Evolutionary conservation across 2,888 invertebrate genomes (phyloP).

Genomic region (Yponomeuta cagnagella): DNA sequence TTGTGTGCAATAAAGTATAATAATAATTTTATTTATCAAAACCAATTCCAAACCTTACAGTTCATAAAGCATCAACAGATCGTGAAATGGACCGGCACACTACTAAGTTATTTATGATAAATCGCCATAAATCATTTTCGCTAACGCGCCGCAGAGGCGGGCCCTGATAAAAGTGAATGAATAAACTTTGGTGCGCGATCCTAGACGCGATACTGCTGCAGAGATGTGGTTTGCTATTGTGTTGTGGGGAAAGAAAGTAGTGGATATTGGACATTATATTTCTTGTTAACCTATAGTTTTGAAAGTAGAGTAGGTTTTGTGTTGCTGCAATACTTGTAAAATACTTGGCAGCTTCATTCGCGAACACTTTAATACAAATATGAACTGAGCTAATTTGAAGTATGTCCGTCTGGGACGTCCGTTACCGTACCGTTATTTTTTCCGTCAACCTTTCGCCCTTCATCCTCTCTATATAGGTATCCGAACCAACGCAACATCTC

Average conservation of each 20-base stretch:
- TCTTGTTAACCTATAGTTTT: too few relatives aligned
- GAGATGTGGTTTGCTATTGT: conserved; percentile 29
- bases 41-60: conserved; percentile 4
- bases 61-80: conserved; percentile 34
- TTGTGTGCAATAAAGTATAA: too few relatives aligned
- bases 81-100: conserved; percentile 50
- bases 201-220: conserved; percentile 52
- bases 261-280: conserved; percentile 21
- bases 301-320: too few relatives aligned
- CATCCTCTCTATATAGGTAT: too few relatives aligned
- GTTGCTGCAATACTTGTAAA: too few relatives aligned
- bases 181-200: conserved; percentile 71
- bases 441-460: too few relatives aligned
- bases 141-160: conserved; percentile 53
- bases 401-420: too few relatives aligned
- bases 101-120: conserved; percentile 71
- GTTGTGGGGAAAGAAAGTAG: conserved; percentile 27
- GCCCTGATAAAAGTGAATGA: conserved; percentile 67
- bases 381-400: too few relatives aligned
- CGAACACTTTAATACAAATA: too few relatives aligned
- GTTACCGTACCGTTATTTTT: too few relatives aligned
- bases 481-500: too few relatives aligned
- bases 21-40: background rate
- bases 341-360: too few relatives aligned
- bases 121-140: conserved; percentile 70